Evolutionary conservation across 2,797 vertebrate genomes (phyloP), one percentile per base, ranked within the genome.

Genomic region (Labeo calbasu): DNA sequence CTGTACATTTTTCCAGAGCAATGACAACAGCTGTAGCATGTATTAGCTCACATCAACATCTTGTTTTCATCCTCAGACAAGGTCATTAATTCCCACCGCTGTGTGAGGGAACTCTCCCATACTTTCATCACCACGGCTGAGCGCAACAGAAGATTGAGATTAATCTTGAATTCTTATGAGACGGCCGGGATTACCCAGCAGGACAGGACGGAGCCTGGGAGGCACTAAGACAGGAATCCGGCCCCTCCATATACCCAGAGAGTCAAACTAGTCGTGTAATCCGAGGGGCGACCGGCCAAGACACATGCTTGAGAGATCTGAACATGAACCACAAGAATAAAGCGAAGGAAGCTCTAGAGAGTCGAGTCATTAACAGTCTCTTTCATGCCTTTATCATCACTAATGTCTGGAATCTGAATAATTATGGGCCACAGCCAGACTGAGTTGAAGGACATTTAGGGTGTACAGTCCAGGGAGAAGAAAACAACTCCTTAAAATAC

Each of bases 121-220:
- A 86, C 76, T 86, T 87, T 89, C 86, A 88, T 88, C 86, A 19
- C 72, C 78, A 19, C 13, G 17, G 82, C 75, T 84, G 76, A 78
- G 43, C 5, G 50, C 40, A 77, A 77, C 77, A 61, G 71, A 81
- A 79, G 77, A 78, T 75, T 84, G 57, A 63, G 86, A 87, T 89
- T 86, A 88, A 84, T 84, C 73, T 77, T 68, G 73, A 79, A 86
- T 89, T 88, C 79, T 81, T 76, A 23, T n/a, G 61, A 85, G 71
- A 87, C 32, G 73, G 82, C 32, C 13, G 1, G 83, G 84, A 88
- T 89, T 89, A 88, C 83, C 79, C 81, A 61, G 80, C 21, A 50
- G 86, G 79, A 78, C 84, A 73, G 85, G 53, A 81, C 59, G 43
- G 63, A 77, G 79, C 68, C 82, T 57, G 69, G 48, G 79, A 70